Conservation (phyloP, 2,113 vertebrate genomes). For the Speoplatyrhinus poulsoni region DNA sequence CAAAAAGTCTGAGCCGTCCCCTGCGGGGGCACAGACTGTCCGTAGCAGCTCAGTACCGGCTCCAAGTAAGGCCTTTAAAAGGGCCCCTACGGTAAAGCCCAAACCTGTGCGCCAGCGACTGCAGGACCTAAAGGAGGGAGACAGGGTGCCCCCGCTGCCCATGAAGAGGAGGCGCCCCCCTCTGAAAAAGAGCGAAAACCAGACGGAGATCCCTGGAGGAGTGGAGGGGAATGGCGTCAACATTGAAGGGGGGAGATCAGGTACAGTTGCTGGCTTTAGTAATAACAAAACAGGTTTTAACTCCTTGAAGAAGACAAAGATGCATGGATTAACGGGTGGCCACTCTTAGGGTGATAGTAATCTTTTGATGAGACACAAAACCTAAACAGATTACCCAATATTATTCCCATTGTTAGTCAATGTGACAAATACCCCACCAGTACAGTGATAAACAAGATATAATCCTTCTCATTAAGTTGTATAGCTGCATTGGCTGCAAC, state of each 20-base stretch:
- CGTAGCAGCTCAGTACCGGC: not conserved
- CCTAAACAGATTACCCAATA: no score
- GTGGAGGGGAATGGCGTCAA: conserved; percentile 22
- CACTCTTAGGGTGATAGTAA: no score
- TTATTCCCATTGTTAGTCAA: not conserved
- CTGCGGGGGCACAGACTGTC: not conserved
- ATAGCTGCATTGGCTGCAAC: not conserved
- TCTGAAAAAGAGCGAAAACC: not conserved
- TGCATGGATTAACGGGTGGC: no score
- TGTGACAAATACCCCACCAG: not conserved
- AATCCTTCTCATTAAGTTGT: not conserved
- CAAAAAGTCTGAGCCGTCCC: not conserved
- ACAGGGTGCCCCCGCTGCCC: conserved; percentile 62
- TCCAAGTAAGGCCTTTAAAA: not conserved
- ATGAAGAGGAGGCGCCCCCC: conserved; percentile 46
- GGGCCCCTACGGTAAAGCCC: conserved; percentile 57
- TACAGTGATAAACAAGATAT: not conserved
- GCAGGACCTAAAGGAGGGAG: not conserved
- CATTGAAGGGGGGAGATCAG: conserved; percentile 62
- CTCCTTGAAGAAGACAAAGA: no score
- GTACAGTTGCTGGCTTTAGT: conserved; percentile 34
- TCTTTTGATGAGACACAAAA: no score
- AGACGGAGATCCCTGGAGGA: not conserved
- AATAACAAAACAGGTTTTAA: no score
- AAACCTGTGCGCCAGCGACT: conserved; percentile 29